These are phyloP conservation scores for Orchesella flavescens DNA, from an alignment of 2,888 invertebrate genomes.

Conservation along the genomic window DNA sequence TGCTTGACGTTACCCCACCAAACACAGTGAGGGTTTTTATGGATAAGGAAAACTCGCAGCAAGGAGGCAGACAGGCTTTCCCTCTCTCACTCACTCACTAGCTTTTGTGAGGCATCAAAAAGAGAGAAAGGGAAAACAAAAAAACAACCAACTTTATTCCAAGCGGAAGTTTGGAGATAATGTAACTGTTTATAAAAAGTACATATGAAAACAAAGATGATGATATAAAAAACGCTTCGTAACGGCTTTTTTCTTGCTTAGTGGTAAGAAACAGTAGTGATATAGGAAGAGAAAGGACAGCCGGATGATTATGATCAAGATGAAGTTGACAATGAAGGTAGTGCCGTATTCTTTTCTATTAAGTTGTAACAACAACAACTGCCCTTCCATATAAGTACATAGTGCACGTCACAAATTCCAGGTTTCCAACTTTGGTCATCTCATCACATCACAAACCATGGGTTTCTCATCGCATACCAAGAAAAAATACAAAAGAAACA, in stretches of 20 bases:
- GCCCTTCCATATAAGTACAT: not conserved
- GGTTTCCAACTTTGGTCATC: not conserved
- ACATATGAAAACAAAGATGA: slow-evolving; percentile 35
- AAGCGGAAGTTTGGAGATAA: slow-evolving; percentile 55
- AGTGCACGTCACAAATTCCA: not conserved
- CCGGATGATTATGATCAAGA: slow-evolving; percentile 15
- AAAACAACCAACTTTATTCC: slow-evolving; percentile 44
- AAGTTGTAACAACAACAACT: not conserved
- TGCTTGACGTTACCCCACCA: not conserved
- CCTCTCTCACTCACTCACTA: slow-evolving; percentile 9
- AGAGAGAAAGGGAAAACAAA: slow-evolving; percentile 36
- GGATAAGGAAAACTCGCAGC: slow-evolving; percentile 34
- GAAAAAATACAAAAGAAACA: not conserved
- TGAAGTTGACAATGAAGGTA: slow-evolving; percentile 41
- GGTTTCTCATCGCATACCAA: not conserved
- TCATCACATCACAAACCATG: not conserved
- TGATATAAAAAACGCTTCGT: not conserved
- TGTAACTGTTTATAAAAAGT: slow-evolving; percentile 51
- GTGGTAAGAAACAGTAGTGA: not conserved
- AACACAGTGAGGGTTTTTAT: slow-evolving; percentile 41
- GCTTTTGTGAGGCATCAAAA: not conserved
- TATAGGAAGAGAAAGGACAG: not conserved
- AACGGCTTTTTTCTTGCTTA: not conserved
- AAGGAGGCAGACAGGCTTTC: not conserved
- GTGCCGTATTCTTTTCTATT: not conserved